A percentile compares a stretch with the other conserved stretches of the same genome.
phyloP scores from a whole-genome alignment of 1,140 invertebrate genomes.

The Diabrotica virgifera region DNA sequence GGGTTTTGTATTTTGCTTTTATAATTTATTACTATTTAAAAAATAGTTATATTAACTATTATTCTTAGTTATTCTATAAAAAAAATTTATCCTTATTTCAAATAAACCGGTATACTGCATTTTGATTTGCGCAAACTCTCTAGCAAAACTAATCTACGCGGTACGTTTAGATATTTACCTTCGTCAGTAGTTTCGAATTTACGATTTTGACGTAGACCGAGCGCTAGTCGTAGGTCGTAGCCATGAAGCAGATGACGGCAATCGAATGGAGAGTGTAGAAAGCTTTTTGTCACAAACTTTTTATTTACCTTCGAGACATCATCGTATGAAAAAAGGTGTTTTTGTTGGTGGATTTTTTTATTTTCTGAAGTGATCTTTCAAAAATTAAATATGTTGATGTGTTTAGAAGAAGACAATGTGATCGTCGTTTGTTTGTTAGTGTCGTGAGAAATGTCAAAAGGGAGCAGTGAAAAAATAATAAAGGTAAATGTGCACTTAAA shows the following conservation, averaged over 20 bases:
- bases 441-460: slow-evolving; percentile 15
- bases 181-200: no score
- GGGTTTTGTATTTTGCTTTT: no score
- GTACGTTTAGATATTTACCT: no score
- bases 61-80: no score
- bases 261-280: slow-evolving; percentile 10
- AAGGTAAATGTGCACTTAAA: no score
- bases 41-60: no score
- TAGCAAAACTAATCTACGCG: background rate
- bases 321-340: slow-evolving; percentile 18
- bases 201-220: no score
- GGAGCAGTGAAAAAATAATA: slow-evolving; percentile 13
- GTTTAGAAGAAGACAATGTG: background rate
- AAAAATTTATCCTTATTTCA: background rate
- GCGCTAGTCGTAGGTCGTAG: slow-evolving; percentile 6
- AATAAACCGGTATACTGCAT: background rate
- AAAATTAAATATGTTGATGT: background rate
- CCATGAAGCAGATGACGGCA: slow-evolving; percentile 14
- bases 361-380: background rate
- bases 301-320: slow-evolving; percentile 32
- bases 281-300: slow-evolving; percentile 30
- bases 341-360: background rate
- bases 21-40: no score
- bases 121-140: background rate
- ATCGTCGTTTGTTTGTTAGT: slow-evolving; percentile 13